Base-by-base conservation (phyloP, 2,888 invertebrate genomes). In the Spilarctia lutea region DNA sequence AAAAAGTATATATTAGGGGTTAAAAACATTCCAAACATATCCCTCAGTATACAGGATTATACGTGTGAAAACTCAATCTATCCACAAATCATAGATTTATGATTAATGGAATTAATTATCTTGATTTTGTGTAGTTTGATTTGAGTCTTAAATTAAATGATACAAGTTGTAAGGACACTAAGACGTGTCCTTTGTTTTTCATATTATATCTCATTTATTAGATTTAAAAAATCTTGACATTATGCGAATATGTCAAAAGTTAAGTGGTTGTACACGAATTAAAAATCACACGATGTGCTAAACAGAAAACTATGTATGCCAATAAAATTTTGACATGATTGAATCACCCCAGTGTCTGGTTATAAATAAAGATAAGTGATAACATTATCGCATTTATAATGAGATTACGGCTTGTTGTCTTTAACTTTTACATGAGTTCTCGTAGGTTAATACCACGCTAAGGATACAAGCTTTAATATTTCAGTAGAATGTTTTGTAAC, bases 381-480 rank as follows among this genome's bases (percentile, higher is more conserved):
- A 60, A 60, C 60, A 60, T 63, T 63, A 30, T 18, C 16, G 30
- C 6, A 18, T 63, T 63, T 6, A 63, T 63, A 63, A 63, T 63
- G 30, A 63, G 60, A 16, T 30, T 27, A 27, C 27, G 60, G 27
- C 7, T 63, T 30, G 60, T 63, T 30, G 11, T 27, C 18, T 16
- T 63, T 1, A 63, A 63, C 60, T 63, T 30, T 63, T 18, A 63
- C 60, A 27, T 63, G 60, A 63, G 30, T 63, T 30, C 30, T 30
- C 27, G 16, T 30, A 63, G 60, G 30, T 63, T 63, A 63, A 63
- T 63, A 45, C 60, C 13, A 63, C 30, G 30, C 60, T 30, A 63
- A 63, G 30, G 60, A 56, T 60, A 68, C 48, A 45, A 74, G 67
- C 52, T 72, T 70, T 63, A 65, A 73, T 75, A 73, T 76, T 76